Conservation (phyloP, 2,888 invertebrate genomes). For the Caenorhabditis sp. region DNA sequence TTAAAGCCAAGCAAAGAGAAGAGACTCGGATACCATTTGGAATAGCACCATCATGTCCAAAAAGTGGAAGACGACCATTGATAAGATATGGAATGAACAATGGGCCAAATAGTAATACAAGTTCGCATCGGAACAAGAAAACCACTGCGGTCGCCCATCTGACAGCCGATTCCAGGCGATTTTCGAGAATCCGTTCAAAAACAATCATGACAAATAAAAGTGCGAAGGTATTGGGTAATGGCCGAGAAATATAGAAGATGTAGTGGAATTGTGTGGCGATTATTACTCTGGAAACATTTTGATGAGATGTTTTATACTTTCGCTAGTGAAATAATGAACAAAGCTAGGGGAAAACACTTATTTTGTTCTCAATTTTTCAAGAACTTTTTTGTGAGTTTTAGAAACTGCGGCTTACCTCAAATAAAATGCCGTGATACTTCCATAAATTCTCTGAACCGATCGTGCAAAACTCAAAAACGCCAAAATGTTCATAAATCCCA, state of each 20-base stretch:
- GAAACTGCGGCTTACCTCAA: slow-evolving; percentile 51
- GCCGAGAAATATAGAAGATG: slow-evolving; percentile 92
- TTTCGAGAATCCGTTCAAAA: slow-evolving; percentile 84
- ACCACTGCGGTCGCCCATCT: slow-evolving; percentile 60
- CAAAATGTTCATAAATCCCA: slow-evolving; percentile 82
- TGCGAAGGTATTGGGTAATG: slow-evolving; percentile 93
- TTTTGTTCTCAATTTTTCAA: not conserved
- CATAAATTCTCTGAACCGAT: slow-evolving; percentile 82
- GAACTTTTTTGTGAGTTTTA: too few species aligned
- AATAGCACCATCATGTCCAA: slow-evolving; percentile 68
- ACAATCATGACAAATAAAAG: slow-evolving; percentile 87
- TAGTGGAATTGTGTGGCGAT: slow-evolving; percentile 95
- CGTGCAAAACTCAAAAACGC: slow-evolving; percentile 81
- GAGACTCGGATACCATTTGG: slow-evolving; percentile 73
- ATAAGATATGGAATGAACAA: slow-evolving; percentile 84
- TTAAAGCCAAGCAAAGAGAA: slow-evolving; percentile 77
- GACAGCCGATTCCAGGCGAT: slow-evolving; percentile 79
- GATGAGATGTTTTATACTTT: not conserved
- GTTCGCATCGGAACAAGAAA: slow-evolving; percentile 78
- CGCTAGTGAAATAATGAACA: too few species aligned
- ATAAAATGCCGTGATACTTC: slow-evolving; percentile 78
- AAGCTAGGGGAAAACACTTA: too few species aligned
- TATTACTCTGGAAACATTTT: slow-evolving; percentile 73
- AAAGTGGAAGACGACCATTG: slow-evolving; percentile 78
- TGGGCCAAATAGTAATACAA: slow-evolving; percentile 82